Evolutionary conservation across 2,113 vertebrate species (phyloP).

Genomic region (Carassius auratus): DNA sequence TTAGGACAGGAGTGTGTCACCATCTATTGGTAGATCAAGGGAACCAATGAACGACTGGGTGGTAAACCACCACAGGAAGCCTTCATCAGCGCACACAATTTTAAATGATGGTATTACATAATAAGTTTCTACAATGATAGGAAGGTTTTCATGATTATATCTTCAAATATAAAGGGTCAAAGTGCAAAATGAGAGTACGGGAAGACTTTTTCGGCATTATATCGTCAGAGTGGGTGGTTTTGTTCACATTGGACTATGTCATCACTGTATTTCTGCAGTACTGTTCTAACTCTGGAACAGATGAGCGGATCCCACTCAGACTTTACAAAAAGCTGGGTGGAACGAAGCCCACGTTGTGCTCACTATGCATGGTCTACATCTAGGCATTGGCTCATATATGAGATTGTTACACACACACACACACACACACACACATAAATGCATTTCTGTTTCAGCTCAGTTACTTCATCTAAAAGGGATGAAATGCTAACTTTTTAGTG

Average conservation of each 20-base stretch:
- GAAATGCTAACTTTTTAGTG: background rate
- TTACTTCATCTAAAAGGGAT: background rate
- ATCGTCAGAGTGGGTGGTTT: conserved; percentile 29
- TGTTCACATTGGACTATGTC: conserved; percentile 8
- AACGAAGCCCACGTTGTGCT: conserved; percentile 63
- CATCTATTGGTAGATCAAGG: conserved; percentile 63
- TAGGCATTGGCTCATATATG: conserved; percentile 27
- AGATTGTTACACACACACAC: background rate
- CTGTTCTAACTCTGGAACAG: conserved; percentile 37
- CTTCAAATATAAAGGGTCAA: background rate
- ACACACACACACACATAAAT: background rate
- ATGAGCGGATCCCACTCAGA: conserved; percentile 65
- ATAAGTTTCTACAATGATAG: background rate
- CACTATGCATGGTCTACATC: background rate
- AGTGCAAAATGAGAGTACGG: background rate
- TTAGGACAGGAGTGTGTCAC: conserved; percentile 56
- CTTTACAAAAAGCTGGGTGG: conserved; percentile 71
- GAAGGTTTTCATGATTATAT: background rate
- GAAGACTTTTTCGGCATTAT: background rate
- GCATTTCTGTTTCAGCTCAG: conserved; percentile 26
- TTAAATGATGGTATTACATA: background rate
- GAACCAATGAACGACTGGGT: background rate
- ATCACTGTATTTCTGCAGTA: conserved; percentile 1
- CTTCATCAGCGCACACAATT: background rate
- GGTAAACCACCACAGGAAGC: background rate